Base-by-base conservation (phyloP, 1,140 invertebrate genomes). In the Ptiloglossa arizonensis region DNA sequence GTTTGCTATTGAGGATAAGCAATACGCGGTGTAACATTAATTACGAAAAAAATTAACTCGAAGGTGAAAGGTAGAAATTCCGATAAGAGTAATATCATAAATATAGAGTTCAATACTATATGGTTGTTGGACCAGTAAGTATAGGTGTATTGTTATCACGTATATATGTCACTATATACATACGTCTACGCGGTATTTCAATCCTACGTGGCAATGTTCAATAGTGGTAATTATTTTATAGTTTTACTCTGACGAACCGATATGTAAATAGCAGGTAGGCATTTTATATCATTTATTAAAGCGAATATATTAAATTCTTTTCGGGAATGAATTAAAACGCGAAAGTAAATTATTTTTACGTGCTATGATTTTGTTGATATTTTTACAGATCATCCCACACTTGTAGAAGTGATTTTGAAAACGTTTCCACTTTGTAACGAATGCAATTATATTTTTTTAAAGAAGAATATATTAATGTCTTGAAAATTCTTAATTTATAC, bases 171-270 rank as follows among this genome's bases (percentile, higher is more conserved):
- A 59, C 15, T 79, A 17, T 60, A 13, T 60, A 79, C 44, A 66
- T 17, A 32, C 22, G 24, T 22, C 19, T 54, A 79, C 54, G 60
- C 72, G 52, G n/a, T 57, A 41, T 66, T 66, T 59, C 19, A 74
- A 75, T 79, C 50, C 11, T 79, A 79, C 77, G 77, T 79, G 77
- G 77, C 77, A 79, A 74, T 52, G 19, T 35, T 77, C 32, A 52
- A 60, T 38, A 57, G 29, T 22, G 56, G 44, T 74, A 59, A 72
- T 64, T 74, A n/a, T 79, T 60, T 44, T 56, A 35, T 22, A 60
- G 15, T 19, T 60, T 15, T 38, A 13, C 9, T 64, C 19, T n/a
- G 1, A 29, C n/a, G 24, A 41, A 15, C 1, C 15, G 17, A 60
- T 15, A 59, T 29, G 44, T 29, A 46, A 13, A 11, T 17, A 29